phyloP scores from a whole-genome alignment of 1,140 invertebrate species.

The Orussus abietinus region DNA sequence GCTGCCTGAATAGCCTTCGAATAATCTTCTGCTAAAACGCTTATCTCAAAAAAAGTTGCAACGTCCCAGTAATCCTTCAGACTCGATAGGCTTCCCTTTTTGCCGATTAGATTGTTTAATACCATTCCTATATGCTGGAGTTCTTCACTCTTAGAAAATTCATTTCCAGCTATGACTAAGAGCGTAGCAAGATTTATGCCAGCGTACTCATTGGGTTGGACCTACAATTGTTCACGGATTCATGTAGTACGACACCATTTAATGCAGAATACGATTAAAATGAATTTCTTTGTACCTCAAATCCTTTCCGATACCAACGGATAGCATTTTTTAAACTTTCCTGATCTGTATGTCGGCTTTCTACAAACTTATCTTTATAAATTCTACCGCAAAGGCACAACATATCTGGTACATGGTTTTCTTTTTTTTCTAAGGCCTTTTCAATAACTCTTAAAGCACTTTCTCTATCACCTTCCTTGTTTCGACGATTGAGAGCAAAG shows the following conservation, averaged over 20 bases:
- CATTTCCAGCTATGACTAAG: constrained; percentile 95
- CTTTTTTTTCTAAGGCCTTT: constrained; percentile 85
- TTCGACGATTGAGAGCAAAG: constrained; percentile 94
- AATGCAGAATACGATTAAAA: constrained; percentile 1
- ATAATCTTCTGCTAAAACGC: constrained; percentile 95
- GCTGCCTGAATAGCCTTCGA: constrained; percentile 95
- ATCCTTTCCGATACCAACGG: constrained; percentile 97
- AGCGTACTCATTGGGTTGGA: constrained; percentile 98
- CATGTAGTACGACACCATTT: constrained; percentile 1
- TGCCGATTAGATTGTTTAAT: constrained; percentile 95
- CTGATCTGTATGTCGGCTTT: constrained; percentile 86
- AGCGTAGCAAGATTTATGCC: constrained; percentile 98
- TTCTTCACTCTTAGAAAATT: constrained; percentile 88
- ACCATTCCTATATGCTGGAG: constrained; percentile 90
- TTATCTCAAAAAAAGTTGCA: constrained; percentile 99
- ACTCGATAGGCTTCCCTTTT: constrained; percentile 91
- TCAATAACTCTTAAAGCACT: constrained; percentile 89
- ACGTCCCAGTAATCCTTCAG: constrained; percentile 99
- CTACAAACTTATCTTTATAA: constrained; percentile 98
- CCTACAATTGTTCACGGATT: constrained; percentile 31
- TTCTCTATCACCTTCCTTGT: constrained; percentile 90
- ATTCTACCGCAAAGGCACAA: constrained; percentile 97
- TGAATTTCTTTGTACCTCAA: constrained; percentile 58
- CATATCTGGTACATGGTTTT: constrained; percentile 94
- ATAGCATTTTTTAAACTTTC: constrained; percentile 90